Percentiles rank a stretch among this genome's conserved stretches.
Conservation (phyloP, 2,888 invertebrate genomes). For the Pomacea canaliculata region DNA sequence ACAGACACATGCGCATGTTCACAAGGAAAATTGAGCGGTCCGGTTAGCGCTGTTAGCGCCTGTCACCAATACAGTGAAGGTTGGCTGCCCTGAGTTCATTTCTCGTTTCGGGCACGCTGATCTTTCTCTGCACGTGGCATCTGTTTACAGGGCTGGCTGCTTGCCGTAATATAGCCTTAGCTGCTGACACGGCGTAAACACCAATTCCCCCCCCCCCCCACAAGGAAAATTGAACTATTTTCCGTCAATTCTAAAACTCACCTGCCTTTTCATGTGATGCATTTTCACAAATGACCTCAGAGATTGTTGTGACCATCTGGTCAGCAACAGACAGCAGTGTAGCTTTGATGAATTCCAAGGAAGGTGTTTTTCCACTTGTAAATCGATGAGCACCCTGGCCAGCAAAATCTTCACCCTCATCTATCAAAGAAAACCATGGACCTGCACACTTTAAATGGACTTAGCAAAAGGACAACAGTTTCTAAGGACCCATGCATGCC, state of each 20-base stretch:
- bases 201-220: no score
- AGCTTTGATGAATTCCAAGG: constrained; percentile 61
- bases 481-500: no score
- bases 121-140: no score
- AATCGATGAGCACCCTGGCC: constrained; percentile 44
- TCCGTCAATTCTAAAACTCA: constrained; percentile 21
- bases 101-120: no score
- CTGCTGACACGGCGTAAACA: no score
- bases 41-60: no score
- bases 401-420: constrained; percentile 31
- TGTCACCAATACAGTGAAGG: no score
- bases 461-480: no score
- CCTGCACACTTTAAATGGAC: no score
- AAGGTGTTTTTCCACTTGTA: constrained; percentile 47
- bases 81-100: no score
- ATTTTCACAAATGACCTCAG: constrained; percentile 63
- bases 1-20: background rate
- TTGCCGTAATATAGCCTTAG: no score
- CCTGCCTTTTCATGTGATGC: constrained; percentile 54
- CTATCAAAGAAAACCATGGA: background rate
- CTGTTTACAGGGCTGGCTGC: no score
- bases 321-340: constrained; percentile 61
- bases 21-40: background rate
- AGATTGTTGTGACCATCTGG: constrained; percentile 62
- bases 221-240: background rate